These are phyloP conservation scores for Drosophila tripunctata DNA, from an alignment of 2,888 invertebrate genomes.

Conservation along the genomic window DNA sequence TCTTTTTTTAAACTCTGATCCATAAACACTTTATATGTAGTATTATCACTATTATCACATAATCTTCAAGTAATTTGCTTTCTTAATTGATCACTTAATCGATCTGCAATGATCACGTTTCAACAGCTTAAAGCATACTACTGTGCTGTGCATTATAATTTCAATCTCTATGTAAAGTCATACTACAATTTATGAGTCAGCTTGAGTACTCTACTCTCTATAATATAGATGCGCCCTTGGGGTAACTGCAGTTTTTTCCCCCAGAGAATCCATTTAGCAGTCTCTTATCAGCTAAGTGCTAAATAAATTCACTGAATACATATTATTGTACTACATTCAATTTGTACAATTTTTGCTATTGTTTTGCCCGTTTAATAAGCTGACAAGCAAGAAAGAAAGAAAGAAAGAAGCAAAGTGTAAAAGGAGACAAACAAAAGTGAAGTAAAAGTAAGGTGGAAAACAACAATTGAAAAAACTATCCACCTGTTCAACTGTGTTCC, in stretches of 20 bases:
- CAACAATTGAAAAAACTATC: no score
- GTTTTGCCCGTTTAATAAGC: not conserved
- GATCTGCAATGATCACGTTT: conserved; percentile 4
- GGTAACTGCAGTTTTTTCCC: conserved; percentile 2
- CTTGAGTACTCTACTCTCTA: not conserved
- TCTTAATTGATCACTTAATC: not conserved
- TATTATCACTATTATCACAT: no score
- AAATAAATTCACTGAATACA: conserved; percentile 54
- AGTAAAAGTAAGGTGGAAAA: conserved; percentile 6
- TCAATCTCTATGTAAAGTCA: not conserved
- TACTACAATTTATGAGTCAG: conserved; percentile 1
- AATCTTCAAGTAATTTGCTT: not conserved
- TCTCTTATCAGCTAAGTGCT: conserved; percentile 55
- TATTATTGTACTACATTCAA: conserved; percentile 32
- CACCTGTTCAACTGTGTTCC: not conserved
- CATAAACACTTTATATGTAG: no score
- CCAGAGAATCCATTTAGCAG: conserved; percentile 32
- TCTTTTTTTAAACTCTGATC: no score
- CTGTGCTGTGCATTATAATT: not conserved
- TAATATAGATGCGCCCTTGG: not conserved
- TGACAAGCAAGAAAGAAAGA: not conserved
- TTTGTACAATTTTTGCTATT: conserved; percentile 25
- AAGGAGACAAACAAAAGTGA: not conserved
- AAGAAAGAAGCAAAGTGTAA: not conserved
- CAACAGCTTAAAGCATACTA: conserved; percentile 2